Evolutionary conservation across 2,113 vertebrate species (phyloP).

Genomic region (Lagopus muta): DNA sequence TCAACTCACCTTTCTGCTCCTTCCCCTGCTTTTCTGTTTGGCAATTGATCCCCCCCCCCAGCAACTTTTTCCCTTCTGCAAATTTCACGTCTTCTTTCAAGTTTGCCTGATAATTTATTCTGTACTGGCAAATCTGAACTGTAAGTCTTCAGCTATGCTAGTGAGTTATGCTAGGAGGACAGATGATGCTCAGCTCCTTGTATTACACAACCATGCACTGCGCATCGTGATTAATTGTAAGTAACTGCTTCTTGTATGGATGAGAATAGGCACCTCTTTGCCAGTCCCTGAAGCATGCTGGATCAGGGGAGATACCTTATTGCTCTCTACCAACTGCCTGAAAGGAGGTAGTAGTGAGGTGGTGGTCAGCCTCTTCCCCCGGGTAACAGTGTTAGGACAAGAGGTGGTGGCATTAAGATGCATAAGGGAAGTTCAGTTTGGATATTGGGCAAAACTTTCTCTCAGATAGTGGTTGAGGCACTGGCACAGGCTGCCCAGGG

Average conservation of each 20-base stretch:
- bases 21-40: neutral
- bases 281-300: neutral
- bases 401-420: too few species aligned
- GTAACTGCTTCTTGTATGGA: neutral
- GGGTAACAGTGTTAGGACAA: too few species aligned
- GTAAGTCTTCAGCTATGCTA: neutral
- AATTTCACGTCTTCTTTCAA: neutral
- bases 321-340: neutral
- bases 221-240: fast-evolving
- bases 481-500: too few species aligned
- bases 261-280: neutral
- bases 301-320: too few species aligned
- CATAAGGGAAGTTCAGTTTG: too few species aligned
- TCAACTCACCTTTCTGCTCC: neutral
- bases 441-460: too few species aligned
- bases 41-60: fast-evolving
- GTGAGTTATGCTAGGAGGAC: neutral
- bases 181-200: neutral
- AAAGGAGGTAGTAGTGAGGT: too few species aligned
- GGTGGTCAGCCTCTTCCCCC: too few species aligned
- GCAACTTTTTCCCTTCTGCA: neutral
- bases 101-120: neutral
- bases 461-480: too few species aligned
- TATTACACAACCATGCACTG: fast-evolving
- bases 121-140: neutral